A percentile compares a stretch with the other conserved stretches of the same genome.
Conservation (phyloP, 2,888 invertebrate genomes). For the Gisinianus flammeolus region DNA sequence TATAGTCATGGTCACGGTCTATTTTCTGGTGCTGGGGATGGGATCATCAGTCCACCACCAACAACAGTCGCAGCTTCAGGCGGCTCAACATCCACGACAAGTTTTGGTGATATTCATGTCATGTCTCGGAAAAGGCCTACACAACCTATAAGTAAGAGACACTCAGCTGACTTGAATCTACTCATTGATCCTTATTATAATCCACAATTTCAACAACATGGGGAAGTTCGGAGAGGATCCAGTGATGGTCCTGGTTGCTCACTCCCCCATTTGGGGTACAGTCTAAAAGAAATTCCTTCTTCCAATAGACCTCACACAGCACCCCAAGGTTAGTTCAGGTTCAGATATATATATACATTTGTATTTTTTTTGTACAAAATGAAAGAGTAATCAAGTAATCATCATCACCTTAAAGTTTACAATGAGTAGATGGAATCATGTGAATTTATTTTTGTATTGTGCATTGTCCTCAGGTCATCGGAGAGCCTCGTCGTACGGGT, state of each 20-base stretch:
- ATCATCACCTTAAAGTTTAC: no score
- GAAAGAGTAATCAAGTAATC: no score
- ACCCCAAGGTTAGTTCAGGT: background rate
- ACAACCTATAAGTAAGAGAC: conserved; percentile 39
- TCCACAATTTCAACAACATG: conserved; percentile 20
- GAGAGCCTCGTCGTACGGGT: conserved; percentile 53
- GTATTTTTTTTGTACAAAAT: background rate
- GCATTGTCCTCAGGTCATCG: conserved; percentile 55
- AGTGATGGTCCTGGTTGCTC: background rate
- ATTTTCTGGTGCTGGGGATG: background rate
- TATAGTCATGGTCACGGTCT: background rate
- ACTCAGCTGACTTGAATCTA: conserved; percentile 49
- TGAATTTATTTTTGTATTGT: no score
- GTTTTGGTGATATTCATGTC: conserved; percentile 17
- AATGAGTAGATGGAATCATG: no score
- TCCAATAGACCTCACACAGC: background rate
- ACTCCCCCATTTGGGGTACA: background rate
- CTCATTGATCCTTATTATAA: conserved; percentile 14
- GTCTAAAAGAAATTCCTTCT: background rate
- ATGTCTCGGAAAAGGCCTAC: background rate
- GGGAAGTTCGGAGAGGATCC: background rate
- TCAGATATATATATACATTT: background rate
- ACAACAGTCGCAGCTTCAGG: background rate
- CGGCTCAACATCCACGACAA: background rate
- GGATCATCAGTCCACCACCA: no score